Base-by-base conservation (phyloP, 1,140 invertebrate genomes). In the Sipha flava region DNA sequence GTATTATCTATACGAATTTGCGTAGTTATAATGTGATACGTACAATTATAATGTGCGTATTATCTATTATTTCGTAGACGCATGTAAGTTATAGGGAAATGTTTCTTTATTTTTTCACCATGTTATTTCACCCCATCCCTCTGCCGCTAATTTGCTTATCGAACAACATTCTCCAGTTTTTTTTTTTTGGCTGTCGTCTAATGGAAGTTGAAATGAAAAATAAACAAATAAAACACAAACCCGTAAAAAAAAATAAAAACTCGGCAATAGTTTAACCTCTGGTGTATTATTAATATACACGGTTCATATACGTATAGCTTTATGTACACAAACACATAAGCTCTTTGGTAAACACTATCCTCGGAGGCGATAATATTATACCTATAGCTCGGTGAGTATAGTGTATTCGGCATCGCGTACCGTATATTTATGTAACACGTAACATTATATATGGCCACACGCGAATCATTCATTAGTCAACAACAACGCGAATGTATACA, bases 381-480 rank as follows among this genome's bases (percentile, higher is more conserved):
- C 29, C 3, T 3, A 59, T 29, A 59, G 29, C 16, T 59, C 26
- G 23, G 26, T 59, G 14, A n/a, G 54, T 18, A 59, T 59, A 59
- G n/a, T n/a, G n/a, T n/a, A n/a, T n/a, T n/a, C n/a, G n/a, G n/a
- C n/a, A n/a, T n/a, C n/a, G n/a, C n/a, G n/a, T 23, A 14, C 23
- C 18, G 5, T 59, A 5, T 18, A 23, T 5, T 5, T 57, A 54
- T 2, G 31, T n/a, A 59, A 18, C 2, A 10, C 14, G 7, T 70
- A 47, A 70, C 43, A 9, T 40, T 0, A 34, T 34, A 62, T 31
- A 34, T 9, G 23, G 23, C 40, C 16, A 18, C 66, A 70, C 66
- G 66, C 66, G 26, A 70, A 70, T 70, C 66, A 3, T 47, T 29
- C 66, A 47, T 70, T 70, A 70, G 66, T 70, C 23, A 21, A 43